Evolutionary conservation across 1,140 invertebrate species (phyloP).

Genomic region (Pomacea maculata): DNA sequence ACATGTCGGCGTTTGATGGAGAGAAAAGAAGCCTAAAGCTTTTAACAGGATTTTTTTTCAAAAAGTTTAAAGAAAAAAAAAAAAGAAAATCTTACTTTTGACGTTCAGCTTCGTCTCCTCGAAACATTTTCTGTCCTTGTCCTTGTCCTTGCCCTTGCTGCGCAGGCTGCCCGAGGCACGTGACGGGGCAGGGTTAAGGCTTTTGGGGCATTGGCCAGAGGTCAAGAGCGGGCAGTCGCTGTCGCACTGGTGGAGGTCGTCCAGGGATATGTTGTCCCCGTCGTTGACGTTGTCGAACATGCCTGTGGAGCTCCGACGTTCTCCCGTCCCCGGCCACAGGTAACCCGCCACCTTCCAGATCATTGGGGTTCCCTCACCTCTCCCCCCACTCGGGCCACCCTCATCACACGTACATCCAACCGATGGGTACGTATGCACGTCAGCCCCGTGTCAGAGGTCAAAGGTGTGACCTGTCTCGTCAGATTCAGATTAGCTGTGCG

Average conservation of each 20-base stretch:
- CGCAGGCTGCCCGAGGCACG: background rate
- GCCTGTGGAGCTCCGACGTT: constrained; percentile 7
- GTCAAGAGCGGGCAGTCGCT: constrained; percentile 23
- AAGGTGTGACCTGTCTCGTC: background rate
- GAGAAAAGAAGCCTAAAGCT: too few relatives aligned
- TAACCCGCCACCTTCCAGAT: constrained; percentile 21
- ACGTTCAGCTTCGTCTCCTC: constrained; percentile 11
- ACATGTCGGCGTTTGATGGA: too few relatives aligned
- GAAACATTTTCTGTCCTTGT: background rate
- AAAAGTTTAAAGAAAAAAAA: too few relatives aligned
- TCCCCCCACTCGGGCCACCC: background rate
- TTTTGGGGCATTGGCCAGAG: constrained; percentile 12
- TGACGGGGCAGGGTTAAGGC: background rate
- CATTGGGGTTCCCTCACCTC: constrained; percentile 12
- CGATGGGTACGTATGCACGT: background rate
- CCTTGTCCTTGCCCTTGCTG: background rate
- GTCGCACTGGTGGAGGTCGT: constrained; percentile 18
- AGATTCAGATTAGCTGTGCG: too few relatives aligned
- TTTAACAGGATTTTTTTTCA: too few relatives aligned
- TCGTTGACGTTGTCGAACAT: constrained; percentile 15
- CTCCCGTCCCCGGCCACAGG: constrained; percentile 20
- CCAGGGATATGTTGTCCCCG: constrained; percentile 18
- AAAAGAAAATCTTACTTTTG: constrained; percentile 3
- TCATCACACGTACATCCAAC: background rate
- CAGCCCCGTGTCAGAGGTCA: background rate